Base-by-base conservation (phyloP, 2,113 vertebrate genomes). In the Mustela nigripes region DNA sequence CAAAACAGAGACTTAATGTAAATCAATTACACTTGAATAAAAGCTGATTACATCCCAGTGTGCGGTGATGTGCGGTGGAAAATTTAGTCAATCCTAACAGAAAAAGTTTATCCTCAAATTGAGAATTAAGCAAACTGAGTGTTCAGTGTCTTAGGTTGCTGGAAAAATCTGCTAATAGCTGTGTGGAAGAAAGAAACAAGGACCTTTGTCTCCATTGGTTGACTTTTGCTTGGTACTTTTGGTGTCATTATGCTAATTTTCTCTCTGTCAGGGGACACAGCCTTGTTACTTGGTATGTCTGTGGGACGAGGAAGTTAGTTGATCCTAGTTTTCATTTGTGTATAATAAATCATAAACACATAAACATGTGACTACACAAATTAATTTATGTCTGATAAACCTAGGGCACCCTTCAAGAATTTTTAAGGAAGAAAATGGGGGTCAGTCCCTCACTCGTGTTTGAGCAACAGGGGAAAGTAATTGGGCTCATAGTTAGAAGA, bases 1-100 rank as follows among this genome's bases (percentile, higher is more conserved):
- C 92, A 86, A 95, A 89, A 74, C 67, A 45, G 79, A 93, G 94
- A 63, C 56, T 96, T 96, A 96, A 88, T 2, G 8, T 67, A 87
- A 93, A 95, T 83, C 86, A 93, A 89, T 94, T 94, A 95, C 10
- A 93, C 86, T 62, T 89, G 71, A 93, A 95, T 95, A 89, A 82
- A 95, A 60, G 88, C 95, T 60, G 84, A 85, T 97, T 96, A 82
- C 26, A 63, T 91, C 86, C 26, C 86, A 83, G 50, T 50, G 67
- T 86, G 85, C 26, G 56, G 45, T 89, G 53, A 89, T 62, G 83
- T 90, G 78, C 39, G 10, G 62, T 88, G 33, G 69, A 93, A 96
- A 95, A 74, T 96, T 45, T 69, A 93, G 92, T 95, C 86, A 93
- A 36, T 95, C 56, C 63, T 91, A 56, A 95, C 42, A 94, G 85